Conservation (phyloP, 2,797 vertebrate species). For the Hyperoplus lanceolatus region DNA sequence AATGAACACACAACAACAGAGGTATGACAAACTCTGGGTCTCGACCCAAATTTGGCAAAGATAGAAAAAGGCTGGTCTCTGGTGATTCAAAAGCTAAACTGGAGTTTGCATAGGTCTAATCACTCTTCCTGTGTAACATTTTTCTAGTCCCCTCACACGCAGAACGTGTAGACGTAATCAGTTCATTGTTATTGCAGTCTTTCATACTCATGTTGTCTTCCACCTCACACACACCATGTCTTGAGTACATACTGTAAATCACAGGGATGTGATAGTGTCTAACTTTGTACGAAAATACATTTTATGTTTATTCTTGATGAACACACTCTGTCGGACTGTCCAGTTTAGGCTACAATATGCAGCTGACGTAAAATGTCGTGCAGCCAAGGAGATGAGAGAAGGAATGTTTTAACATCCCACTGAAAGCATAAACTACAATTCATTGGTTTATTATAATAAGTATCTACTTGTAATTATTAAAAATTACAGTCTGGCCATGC, state of each 20-base stretch:
- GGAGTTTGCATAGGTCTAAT: background rate
- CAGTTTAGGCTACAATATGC: background rate
- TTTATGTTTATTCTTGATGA: conserved; percentile 36
- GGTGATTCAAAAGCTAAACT: background rate
- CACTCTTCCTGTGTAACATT: background rate
- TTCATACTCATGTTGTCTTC: conserved; percentile 19
- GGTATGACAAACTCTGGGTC: conserved; percentile 32
- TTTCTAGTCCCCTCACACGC: background rate
- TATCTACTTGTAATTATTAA: background rate
- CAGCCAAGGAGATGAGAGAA: conserved; percentile 11
- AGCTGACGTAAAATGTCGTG: background rate
- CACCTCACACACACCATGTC: conserved; percentile 24
- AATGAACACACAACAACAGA: conserved; percentile 64
- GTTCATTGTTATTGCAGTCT: conserved; percentile 21
- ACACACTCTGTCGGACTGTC: conserved; percentile 11
- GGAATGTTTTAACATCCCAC: background rate
- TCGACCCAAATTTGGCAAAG: conserved; percentile 35
- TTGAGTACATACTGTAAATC: conserved; percentile 91
- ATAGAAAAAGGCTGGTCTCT: conserved; percentile 1
- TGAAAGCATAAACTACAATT: conserved; percentile 2
- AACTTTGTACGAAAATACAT: conserved; percentile 88
- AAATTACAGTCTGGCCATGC: background rate
- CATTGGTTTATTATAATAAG: conserved; percentile 24
- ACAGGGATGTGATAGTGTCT: conserved; percentile 91
- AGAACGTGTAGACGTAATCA: background rate